Percentiles rank a stretch among this genome's conserved stretches.
Evolutionary conservation across 2,888 invertebrate genomes (phyloP).

Genomic region (Agrochola lychnidis): DNA sequence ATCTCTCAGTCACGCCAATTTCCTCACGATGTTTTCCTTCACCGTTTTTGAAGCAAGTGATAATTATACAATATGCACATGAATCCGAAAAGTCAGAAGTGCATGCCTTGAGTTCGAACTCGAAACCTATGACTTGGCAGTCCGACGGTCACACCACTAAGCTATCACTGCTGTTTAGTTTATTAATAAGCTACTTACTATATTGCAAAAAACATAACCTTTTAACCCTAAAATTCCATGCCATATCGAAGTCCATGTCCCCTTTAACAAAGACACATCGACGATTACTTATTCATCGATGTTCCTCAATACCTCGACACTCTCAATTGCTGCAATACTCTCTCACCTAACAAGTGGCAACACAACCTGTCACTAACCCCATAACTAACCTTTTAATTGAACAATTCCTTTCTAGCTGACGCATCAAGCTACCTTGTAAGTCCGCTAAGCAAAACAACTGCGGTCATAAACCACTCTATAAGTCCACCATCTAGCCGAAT

Average conservation of each 20-base stretch:
- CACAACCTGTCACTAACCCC: slow-evolving; percentile 34
- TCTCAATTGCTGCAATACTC: slow-evolving; percentile 9
- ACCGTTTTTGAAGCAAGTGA: too few relatives aligned
- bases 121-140: too few relatives aligned
- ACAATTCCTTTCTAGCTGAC: slow-evolving; percentile 66
- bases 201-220: rapidly evolving
- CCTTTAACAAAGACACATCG: not conserved
- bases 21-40: too few relatives aligned
- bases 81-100: too few relatives aligned
- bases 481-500: slow-evolving; percentile 82
- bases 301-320: not conserved
- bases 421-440: slow-evolving; percentile 58
- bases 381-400: slow-evolving; percentile 61
- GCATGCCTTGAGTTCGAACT: too few relatives aligned
- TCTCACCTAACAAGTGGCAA: slow-evolving; percentile 34
- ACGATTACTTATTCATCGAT: not conserved
- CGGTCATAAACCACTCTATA: slow-evolving; percentile 80
- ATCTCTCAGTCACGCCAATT: too few relatives aligned
- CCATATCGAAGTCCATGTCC: not conserved
- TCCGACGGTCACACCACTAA: too few relatives aligned
- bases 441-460: slow-evolving; percentile 63
- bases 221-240: not conserved
- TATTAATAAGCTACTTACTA: too few relatives aligned
- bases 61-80: too few relatives aligned
- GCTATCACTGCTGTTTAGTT: too few relatives aligned